phyloP scores from a whole-genome alignment of 1,140 invertebrate genomes.

The Euura lappo region DNA sequence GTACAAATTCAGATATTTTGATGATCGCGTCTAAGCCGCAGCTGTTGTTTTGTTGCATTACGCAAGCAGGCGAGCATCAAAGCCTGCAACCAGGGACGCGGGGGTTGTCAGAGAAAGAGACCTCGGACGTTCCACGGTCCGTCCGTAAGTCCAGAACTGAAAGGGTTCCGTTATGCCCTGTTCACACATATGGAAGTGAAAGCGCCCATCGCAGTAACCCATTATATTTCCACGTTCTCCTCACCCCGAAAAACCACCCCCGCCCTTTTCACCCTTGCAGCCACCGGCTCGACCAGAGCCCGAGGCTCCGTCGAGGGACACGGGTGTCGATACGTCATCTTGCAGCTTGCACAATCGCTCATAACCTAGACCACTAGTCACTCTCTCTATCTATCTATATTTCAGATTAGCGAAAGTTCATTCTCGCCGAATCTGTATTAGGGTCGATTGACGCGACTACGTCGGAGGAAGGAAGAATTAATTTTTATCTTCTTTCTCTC shows the following conservation, averaged over 20 bases:
- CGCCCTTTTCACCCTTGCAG: neutral
- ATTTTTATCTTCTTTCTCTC: neutral
- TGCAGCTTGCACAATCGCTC: constrained; percentile 42
- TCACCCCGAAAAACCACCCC: constrained; percentile 2
- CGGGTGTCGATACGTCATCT: constrained; percentile 38
- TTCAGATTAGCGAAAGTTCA: neutral
- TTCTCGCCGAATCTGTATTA: neutral
- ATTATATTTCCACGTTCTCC: constrained; percentile 43
- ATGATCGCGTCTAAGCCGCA: constrained; percentile 40
- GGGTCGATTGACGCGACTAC: neutral
- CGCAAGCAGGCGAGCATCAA: constrained; percentile 29
- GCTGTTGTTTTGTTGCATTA: constrained; percentile 60
- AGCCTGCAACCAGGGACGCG: neutral
- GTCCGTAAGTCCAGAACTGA: constrained; percentile 41
- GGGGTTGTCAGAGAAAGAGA: constrained; percentile 1
- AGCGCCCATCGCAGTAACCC: constrained; percentile 36
- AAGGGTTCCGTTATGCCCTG: constrained; percentile 48
- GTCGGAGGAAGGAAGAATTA: neutral
- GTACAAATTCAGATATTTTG: constrained; percentile 36
- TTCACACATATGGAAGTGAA: constrained; percentile 50
- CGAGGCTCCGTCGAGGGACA: constrained; percentile 9
- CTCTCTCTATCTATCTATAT: neutral
- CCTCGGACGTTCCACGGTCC: constrained; percentile 32
- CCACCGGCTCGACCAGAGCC: neutral
- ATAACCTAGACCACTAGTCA: too few relatives aligned